These are phyloP conservation scores for Anodontia alba DNA, from an alignment of 2,888 invertebrate genomes.

Conservation along the genomic window DNA sequence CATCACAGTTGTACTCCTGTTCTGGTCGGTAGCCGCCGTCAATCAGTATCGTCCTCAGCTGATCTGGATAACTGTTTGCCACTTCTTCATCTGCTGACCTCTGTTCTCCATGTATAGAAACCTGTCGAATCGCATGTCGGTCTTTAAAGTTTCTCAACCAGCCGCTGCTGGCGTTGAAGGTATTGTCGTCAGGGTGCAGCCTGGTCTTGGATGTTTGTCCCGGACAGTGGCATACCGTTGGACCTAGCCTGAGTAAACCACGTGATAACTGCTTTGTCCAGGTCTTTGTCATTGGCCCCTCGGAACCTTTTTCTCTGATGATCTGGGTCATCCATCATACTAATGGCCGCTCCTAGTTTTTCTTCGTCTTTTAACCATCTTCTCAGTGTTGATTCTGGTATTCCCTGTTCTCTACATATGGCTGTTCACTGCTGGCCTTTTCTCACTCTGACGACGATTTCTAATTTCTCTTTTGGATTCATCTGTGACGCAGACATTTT, in stretches of 20 bases:
- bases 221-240: not conserved
- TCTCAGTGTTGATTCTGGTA: conserved; percentile 9
- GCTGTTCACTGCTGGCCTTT: too few relatives aligned
- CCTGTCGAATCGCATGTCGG: not conserved
- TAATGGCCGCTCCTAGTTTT: not conserved
- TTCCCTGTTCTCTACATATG: not conserved
- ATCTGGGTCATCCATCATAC: not conserved
- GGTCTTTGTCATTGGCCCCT: conserved; percentile 10
- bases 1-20: not conserved
- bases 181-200: not conserved
- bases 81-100: conserved; percentile 4
- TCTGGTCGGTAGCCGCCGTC: not conserved
- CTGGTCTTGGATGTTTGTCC: not conserved
- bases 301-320: not conserved
- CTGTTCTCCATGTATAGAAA: not conserved
- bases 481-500: too few relatives aligned
- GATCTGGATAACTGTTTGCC: not conserved
- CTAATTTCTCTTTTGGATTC: too few relatives aligned
- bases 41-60: not conserved
- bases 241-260: conserved; percentile 19
- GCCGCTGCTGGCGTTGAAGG: not conserved
- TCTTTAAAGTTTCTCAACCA: not conserved
- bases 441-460: too few relatives aligned
- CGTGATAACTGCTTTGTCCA: conserved; percentile 8
- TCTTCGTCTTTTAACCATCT: not conserved